These are phyloP conservation scores for Eremophila alpestris DNA, from an alignment of 2,797 vertebrate species.

Conservation along the genomic window DNA sequence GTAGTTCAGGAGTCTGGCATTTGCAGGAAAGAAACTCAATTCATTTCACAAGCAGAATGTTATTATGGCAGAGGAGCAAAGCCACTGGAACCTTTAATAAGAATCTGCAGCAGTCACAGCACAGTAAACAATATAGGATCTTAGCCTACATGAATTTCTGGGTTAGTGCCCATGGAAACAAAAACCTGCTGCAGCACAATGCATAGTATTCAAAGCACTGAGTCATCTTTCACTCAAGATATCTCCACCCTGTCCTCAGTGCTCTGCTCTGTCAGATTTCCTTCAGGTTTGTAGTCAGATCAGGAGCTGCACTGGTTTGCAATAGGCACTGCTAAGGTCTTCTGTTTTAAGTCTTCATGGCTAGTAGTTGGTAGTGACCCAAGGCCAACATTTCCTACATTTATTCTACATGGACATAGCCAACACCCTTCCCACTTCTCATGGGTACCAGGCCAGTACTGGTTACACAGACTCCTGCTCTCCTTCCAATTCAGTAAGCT, in stretches of 20 bases:
- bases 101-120: not conserved
- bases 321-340: not conserved
- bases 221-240: not conserved
- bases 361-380: not conserved
- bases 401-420: fast-evolving
- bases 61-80: not conserved
- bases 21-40: not conserved
- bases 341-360: fast-evolving
- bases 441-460: not conserved
- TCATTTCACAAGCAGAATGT: not conserved
- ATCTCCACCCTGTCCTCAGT: not conserved
- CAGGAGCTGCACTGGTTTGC: not conserved
- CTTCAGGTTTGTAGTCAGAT: not conserved
- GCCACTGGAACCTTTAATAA: not conserved
- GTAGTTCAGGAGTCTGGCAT: not conserved
- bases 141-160: not conserved
- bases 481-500: not conserved
- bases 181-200: not conserved
- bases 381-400: fast-evolving
- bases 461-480: not conserved
- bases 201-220: not conserved
- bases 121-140: not conserved
- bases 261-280: not conserved
- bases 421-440: not conserved
- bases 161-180: not conserved